These are phyloP conservation scores for Drosophila macrothrix DNA, from an alignment of 2,888 invertebrate species.

Conservation along the genomic window DNA sequence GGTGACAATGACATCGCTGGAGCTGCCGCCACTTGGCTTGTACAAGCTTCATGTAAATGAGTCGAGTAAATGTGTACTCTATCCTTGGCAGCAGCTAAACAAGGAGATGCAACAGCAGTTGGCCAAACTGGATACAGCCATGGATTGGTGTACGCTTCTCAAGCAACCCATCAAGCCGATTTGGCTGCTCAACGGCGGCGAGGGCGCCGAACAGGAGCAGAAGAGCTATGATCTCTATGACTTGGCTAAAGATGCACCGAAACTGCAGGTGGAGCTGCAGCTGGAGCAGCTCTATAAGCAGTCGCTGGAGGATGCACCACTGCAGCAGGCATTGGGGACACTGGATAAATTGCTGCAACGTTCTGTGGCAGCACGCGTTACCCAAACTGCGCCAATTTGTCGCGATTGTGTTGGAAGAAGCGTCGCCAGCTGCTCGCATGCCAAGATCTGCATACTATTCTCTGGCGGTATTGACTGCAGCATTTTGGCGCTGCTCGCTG, in stretches of 20 bases:
- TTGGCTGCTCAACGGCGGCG: constrained; percentile 41
- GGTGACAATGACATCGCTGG: constrained; percentile 19
- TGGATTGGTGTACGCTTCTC: constrained; percentile 48
- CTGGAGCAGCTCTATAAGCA: constrained; percentile 33
- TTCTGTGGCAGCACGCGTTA: constrained; percentile 58
- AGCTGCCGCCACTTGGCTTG: constrained; percentile 66
- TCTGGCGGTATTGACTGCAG: constrained; percentile 99
- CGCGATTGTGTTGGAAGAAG: constrained; percentile 22
- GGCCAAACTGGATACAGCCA: constrained; percentile 25
- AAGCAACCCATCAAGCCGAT: constrained; percentile 38
- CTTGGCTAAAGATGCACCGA: background rate
- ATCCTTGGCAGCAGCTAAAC: constrained; percentile 55
- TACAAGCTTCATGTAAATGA: constrained; percentile 47
- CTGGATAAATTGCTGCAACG: constrained; percentile 40
- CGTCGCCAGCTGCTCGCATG: constrained; percentile 86
- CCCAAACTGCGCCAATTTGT: constrained; percentile 58
- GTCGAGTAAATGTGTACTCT: constrained; percentile 37
- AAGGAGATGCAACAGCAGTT: constrained; percentile 37
- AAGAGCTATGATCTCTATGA: constrained; percentile 60
- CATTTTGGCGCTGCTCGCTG: constrained; percentile 92
- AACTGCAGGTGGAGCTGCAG: background rate
- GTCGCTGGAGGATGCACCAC: constrained; percentile 25
- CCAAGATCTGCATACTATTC: constrained; percentile 93
- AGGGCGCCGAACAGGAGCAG: background rate
- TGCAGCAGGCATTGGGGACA: constrained; percentile 35